Percentiles rank a stretch among this genome's conserved stretches.
phyloP scores from a whole-genome alignment of 2,113 vertebrate genomes.

The Dicrurus megarhynchus region DNA sequence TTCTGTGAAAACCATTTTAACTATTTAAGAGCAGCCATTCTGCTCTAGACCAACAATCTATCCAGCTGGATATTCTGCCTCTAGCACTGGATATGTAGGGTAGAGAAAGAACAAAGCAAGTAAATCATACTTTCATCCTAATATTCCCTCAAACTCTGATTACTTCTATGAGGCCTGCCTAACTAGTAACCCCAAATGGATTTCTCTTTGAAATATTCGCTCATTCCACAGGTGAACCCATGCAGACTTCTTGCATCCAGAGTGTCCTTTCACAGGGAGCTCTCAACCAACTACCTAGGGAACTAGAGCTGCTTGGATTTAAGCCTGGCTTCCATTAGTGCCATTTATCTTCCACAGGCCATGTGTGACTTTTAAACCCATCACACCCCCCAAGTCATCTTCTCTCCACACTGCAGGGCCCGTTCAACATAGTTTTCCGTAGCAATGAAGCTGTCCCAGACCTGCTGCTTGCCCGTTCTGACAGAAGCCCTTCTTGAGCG shows the following conservation, averaged over 20 bases:
- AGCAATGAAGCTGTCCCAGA: neutral
- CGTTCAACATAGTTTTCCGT: neutral
- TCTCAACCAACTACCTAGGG: neutral
- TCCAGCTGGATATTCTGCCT: neutral
- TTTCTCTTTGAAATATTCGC: neutral
- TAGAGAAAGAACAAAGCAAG: neutral
- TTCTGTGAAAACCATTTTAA: neutral
- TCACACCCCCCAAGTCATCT: neutral
- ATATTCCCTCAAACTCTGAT: neutral
- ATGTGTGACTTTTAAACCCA: neutral
- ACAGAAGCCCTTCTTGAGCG: neutral
- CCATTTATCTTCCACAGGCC: neutral
- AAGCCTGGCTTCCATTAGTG: neutral
- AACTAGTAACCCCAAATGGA: neutral
- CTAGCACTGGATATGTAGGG: neutral
- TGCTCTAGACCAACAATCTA: neutral
- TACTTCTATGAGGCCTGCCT: neutral
- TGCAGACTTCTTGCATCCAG: neutral
- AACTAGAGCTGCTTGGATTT: neutral
- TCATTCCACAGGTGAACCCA: neutral
- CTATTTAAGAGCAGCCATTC: neutral
- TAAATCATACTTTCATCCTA: neutral
- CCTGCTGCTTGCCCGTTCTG: neutral
- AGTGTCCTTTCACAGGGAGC: neutral
- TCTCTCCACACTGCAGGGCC: neutral